Base-by-base conservation (phyloP, 2,888 invertebrate genomes). In the Psylliodes chrysocephalus region DNA sequence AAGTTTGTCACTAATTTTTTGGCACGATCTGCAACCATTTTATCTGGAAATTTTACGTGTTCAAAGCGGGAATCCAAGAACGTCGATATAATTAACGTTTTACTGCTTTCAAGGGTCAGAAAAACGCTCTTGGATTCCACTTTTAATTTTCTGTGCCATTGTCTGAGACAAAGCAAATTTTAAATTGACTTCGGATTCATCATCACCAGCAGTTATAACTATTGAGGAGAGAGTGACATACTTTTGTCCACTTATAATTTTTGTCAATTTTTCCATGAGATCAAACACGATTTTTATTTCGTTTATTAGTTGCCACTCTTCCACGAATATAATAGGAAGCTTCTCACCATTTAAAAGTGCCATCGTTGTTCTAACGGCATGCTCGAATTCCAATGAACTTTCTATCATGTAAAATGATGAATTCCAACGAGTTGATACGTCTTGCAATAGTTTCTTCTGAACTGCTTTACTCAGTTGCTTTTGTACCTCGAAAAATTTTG, bases 31-130 rank as follows among this genome's bases (percentile, higher is more conserved):
- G 14, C 25, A 6, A 18, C 35, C 5, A 10, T 2, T 3, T 18
- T 14, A 33, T 54, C 15, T 17, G 14, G 18, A 35, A 62, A 61
- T 2, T 60, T 1, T 49, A 8, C 10, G 14, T 30, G n/a, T 40
- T 64, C 47, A 15, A 64, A 60, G 7, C 60, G n/a, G 5, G 64
- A 60, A 25, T 64, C 64, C n/a, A 64, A 35, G 35, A 64, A 64
- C 10, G 59, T 28, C 7, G 40, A n/a, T 3, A 49, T 14, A 7
- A 22, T 40, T 3, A 64, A 14, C n/a, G 54, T 47, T 47, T 33
- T 53, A 38, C 64, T 64, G 10, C 47, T 12, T 40, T 64, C 54
- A 2, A 64, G 8, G 28, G 4, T 15, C 1, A 60, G n/a, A 15
- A 40, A 30, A 1, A 59, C n/a, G 18, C 64, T 46, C 8, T 47